Evolutionary conservation across 2,113 vertebrate genomes (phyloP), one percentile per base, ranked within the genome.

Genomic region (Seriola rivoliana): DNA sequence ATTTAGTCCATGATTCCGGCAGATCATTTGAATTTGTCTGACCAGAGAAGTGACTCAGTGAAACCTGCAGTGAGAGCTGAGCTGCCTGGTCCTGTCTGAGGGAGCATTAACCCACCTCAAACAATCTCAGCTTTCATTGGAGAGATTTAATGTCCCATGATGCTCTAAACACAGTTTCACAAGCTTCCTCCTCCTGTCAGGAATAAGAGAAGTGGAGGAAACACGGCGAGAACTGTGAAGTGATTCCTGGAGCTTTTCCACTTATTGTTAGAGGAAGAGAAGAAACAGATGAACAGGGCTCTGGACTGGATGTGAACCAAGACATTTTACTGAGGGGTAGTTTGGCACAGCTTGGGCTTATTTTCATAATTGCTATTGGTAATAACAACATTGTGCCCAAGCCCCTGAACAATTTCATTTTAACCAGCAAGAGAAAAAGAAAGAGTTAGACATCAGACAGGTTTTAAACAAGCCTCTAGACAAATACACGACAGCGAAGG

Each of bases 51-150:
- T 19, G 19, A 65, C 34, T 75, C 59, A 38, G 12, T 79, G 40
- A 70, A 78, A 68, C 14, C 50, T 52, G 42, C 10, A 32, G 38
- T 44, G 44, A 62, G 40, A 69, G 66, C 40, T 11, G 40, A 73
- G 50, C 48, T 63, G 48, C 40, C 63, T 84, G 11, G 23, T 70
- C 50, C 19, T n/a, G 65, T 55, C 48, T 57, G 62, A 25, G 69
- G 80, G 40, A 65, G 54, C 17, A 4, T 60, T 65, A 71, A 74
- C 80, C 34, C 9, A 9, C 75, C 69, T 52, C 4, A 70, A 64
- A 75, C 23, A 78, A 44, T 63, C 36, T n/a, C 17, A 58, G 67
- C 60, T 40, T 64, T 34, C 68, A 71, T 1, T 62, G 62, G 44
- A 57, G 29, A 48, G 55, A 42, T 74, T 74, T 63, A 21, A 10